Conservation (phyloP, 2,113 vertebrate species). For the pig (Sus scrofa) region DNA sequence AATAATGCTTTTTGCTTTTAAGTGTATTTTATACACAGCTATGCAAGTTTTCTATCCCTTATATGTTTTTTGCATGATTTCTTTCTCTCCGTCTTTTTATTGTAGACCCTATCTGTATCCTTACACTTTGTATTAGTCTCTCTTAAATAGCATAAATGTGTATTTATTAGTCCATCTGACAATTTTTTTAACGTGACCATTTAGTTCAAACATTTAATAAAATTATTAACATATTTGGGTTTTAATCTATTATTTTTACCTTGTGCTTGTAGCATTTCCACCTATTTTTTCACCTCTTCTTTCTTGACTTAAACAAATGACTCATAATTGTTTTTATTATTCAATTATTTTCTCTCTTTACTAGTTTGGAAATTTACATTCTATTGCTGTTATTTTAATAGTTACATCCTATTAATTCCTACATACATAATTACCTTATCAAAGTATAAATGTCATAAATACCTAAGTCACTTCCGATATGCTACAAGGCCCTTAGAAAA, state of each 20-base stretch:
- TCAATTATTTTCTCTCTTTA: neutral
- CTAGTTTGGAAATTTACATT: slow-evolving; percentile 6
- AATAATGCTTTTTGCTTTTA: slow-evolving; percentile 30
- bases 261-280: slow-evolving; percentile 27
- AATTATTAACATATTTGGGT: slow-evolving; percentile 21
- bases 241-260: slow-evolving; percentile 36
- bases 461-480: slow-evolving; percentile 29
- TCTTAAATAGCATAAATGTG: neutral
- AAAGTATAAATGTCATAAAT: neutral
- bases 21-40: slow-evolving; percentile 2
- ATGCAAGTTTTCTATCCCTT: neutral
- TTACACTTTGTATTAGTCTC: slow-evolving; percentile 27
- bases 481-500: slow-evolving; percentile 26
- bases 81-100: neutral
- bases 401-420: neutral
- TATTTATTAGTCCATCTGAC: neutral
- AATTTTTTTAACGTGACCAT: neutral
- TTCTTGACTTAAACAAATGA: neutral
- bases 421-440: neutral
- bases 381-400: slow-evolving; percentile 36
- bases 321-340: neutral
- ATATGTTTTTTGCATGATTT: slow-evolving; percentile 16
- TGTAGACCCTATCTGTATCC: neutral
- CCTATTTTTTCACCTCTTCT: neutral
- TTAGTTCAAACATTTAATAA: slow-evolving; percentile 28